Conservation (phyloP, 2,113 vertebrate species). For the Chinchilla lanigera region DNA sequence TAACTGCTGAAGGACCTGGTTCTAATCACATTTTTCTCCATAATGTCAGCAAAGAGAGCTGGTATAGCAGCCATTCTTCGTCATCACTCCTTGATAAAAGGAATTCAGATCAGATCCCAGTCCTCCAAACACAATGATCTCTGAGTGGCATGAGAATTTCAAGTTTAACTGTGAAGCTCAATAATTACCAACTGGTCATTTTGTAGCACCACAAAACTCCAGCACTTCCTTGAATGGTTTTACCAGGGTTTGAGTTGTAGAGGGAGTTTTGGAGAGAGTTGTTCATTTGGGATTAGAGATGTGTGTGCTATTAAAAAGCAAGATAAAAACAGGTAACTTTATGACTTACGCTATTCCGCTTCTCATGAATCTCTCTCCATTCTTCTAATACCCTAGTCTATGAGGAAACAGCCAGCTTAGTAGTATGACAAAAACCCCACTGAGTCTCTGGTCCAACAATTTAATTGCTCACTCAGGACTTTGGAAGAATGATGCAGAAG, state of each 20-base stretch:
- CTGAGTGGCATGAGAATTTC: neutral
- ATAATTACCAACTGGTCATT: neutral
- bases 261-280: neutral
- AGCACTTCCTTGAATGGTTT: neutral
- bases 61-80: neutral
- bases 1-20: neutral
- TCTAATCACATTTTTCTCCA: slow-evolving; percentile 40
- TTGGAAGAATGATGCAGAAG: neutral
- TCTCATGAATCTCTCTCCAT: neutral
- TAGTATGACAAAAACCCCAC: neutral
- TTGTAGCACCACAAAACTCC: neutral
- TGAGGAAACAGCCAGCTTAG: neutral
- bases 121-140: neutral
- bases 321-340: neutral
- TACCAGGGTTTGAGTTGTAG: neutral
- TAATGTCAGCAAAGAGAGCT: neutral
- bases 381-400: neutral
- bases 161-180: neutral
- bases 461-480: neutral
- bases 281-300: neutral
- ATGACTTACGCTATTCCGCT: neutral
- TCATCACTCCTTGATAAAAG: neutral
- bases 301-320: neutral
- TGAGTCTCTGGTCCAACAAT: neutral
- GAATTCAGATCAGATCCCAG: neutral